Evolutionary conservation across 2,888 invertebrate species (phyloP), one percentile per base, ranked within the genome.

Genomic region (Ptilodon capucinus): DNA sequence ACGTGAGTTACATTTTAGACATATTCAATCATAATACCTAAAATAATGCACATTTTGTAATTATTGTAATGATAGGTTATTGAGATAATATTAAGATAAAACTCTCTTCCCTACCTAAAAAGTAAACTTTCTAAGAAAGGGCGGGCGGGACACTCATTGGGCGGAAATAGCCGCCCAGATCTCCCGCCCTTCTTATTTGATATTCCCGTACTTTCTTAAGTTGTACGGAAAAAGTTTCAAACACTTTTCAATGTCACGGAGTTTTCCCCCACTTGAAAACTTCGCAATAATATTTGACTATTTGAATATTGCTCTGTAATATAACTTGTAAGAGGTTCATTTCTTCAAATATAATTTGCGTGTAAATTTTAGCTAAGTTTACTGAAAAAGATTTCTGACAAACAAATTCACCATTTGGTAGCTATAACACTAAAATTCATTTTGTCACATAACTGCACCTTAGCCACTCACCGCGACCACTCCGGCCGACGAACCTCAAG

Each of bases 401-500:
- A n/a, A n/a, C n/a, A n/a, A n/a, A n/a, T n/a, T n/a, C n/a, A n/a
- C n/a, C n/a, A n/a, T n/a, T n/a, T n/a, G n/a, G n/a, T n/a, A n/a
- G n/a, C n/a, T n/a, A n/a, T n/a, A n/a, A n/a, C 58, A 51, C 48
- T 64, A 62, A 48, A 60, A 69, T 64, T 59, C 65, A 74, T 72
- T 69, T 61, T 70, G 61, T 74, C 69, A 73, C 78, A 79, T 76
- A 88, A 91, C 90, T 89, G 89, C 89, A 91, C 90, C 90, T 90
- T 89, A 82, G 70, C 85, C 85, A 92, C 94, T 95, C 92, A 99
- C 99, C 99, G 95, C 99, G 93, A 74, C 99, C 99, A 84, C 98
- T 98, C 84, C 99, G 94, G 68, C 99, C 99, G 73, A 99, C 98
- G 92, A 99, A 99, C 83, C 99, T 93, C 73, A 99, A 92, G 92